Percentiles rank a stretch among this genome's conserved stretches.
phyloP scores from a whole-genome alignment of 2,113 vertebrate species.

The Hyperoodon ampullatus region DNA sequence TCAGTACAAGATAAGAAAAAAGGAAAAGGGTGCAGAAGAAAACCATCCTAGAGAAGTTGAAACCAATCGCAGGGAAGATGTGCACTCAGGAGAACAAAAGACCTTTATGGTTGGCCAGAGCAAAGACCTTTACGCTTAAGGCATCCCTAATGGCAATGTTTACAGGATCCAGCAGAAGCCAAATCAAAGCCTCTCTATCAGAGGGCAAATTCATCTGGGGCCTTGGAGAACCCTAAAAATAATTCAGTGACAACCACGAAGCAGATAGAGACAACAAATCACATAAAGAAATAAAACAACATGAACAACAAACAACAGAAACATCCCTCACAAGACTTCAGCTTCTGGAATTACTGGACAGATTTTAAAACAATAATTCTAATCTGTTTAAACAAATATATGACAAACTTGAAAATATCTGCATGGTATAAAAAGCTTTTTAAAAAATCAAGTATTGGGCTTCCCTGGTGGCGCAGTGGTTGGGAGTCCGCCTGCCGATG shows the following conservation, averaged over 20 bases:
- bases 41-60: neutral
- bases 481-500: no score
- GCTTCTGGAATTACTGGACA: neutral
- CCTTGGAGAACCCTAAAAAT: neutral
- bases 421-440: neutral
- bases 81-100: neutral
- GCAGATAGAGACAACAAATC: neutral
- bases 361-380: neutral
- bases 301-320: neutral
- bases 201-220: neutral
- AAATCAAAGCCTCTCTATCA: neutral
- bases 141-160: neutral
- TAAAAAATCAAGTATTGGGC: neutral
- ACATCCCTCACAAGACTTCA: neutral
- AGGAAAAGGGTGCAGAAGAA: neutral
- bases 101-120: neutral
- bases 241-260: neutral
- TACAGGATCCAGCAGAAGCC: neutral
- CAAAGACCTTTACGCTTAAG: neutral
- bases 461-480: no score
- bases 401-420: neutral
- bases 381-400: neutral
- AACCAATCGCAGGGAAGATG: neutral
- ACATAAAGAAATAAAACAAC: conserved; percentile 25
- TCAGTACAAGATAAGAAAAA: neutral